Conservation (phyloP, 2,888 invertebrate genomes). For the Antheraea assamensis region DNA sequence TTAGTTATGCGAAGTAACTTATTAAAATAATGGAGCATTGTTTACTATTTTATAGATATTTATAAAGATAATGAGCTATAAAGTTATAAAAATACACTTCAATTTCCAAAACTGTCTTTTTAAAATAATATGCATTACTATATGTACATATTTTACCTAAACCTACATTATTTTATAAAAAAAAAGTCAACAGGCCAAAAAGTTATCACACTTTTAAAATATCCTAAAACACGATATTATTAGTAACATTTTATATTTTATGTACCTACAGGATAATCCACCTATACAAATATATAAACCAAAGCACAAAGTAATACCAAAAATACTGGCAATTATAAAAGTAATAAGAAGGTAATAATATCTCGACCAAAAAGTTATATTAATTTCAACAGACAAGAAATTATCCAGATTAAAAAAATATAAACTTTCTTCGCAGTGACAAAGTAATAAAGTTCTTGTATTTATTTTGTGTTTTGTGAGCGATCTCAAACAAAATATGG, state of each 20-base stretch:
- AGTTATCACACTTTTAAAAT: not conserved
- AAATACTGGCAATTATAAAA: not conserved
- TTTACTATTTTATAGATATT: not conserved
- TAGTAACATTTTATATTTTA: not conserved
- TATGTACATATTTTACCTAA: not conserved
- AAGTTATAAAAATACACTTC: too few species aligned
- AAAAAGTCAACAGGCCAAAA: not conserved
- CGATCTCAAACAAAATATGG: not conserved
- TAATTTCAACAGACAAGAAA: not conserved
- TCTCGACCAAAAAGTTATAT: constrained; percentile 4
- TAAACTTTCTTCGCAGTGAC: constrained; percentile 8
- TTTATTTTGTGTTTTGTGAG: not conserved
- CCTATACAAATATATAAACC: not conserved
- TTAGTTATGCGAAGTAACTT: not conserved
- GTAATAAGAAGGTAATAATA: constrained; percentile 4
- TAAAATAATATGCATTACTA: not conserved
- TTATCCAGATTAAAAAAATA: constrained; percentile 8
- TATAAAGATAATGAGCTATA: not conserved
- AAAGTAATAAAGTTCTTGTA: not conserved
- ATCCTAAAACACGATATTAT: not conserved
- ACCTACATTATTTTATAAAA: not conserved
- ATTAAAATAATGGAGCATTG: not conserved
- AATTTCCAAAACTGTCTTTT: not conserved
- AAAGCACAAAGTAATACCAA: not conserved
- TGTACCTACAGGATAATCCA: not conserved